Evolutionary conservation across 2,888 invertebrate genomes (phyloP), one percentile per base, ranked within the genome.

Genomic region (Acronicta alni): DNA sequence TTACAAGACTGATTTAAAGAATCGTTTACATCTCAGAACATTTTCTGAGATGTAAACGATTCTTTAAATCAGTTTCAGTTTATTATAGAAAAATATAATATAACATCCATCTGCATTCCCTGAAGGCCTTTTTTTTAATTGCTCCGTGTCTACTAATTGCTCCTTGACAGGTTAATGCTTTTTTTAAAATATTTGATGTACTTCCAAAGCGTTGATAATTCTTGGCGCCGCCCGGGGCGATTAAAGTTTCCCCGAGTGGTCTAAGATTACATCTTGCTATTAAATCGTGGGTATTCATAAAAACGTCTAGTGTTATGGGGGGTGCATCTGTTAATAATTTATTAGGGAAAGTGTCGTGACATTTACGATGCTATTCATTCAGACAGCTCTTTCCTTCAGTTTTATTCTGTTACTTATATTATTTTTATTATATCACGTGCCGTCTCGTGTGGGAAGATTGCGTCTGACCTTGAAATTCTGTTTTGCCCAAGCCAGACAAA

Each of bases 241-340:
- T 23, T 23, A 23, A 23, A 23, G 7, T 7, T 23, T 23, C 7
- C 7, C 23, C 7, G 7, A 26, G 9, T 26, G 26, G 8, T 26
- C 26, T 26, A 26, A 26, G 9, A 30, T 30, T 35, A 35, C 43
- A 39, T 18, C 17, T 45, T 46, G 61, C 32, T 65, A 65, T 57
- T 49, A 71, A 45, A 17, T 38, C 57, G 48, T 71, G 72, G 17
- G 44, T 45, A 42, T 46, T 12, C 14, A 52, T 57, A 47, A 42
- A 64, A 56, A 39, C 46, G 48, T 67, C 49, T 26, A 23, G 20
- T 7, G 5, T 35, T 15, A 44, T n/a, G 12, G n/a, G 16, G 17
- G 9, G n/a, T 26, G 45, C 49, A 60, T 43, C 55, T 61, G 72
- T 45, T 58, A 5, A 42, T 62, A 63, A 67, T 75, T 72, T 75